Conservation (phyloP, 2,113 vertebrate species). For the Platichthys flesus region DNA sequence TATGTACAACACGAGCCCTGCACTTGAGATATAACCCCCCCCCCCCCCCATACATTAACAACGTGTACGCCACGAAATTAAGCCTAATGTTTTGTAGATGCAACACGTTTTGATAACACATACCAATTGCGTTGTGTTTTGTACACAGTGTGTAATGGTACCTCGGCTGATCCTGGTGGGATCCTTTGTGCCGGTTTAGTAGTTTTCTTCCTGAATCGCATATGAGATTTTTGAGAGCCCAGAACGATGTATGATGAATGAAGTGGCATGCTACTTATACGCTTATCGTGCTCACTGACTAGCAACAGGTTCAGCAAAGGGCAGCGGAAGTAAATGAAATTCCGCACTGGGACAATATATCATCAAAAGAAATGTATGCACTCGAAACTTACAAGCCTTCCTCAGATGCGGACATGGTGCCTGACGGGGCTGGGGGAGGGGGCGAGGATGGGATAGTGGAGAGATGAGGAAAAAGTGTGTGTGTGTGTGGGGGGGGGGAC, state of each 20-base stretch:
- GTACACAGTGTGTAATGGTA: slow-evolving; percentile 79
- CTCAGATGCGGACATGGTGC: slow-evolving; percentile 90
- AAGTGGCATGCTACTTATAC: slow-evolving; percentile 97
- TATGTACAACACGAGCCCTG: slow-evolving; percentile 61
- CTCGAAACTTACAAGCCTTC: slow-evolving; percentile 92
- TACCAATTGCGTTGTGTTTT: slow-evolving; percentile 51
- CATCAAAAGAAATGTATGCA: slow-evolving; percentile 97
- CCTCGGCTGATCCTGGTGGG: slow-evolving; percentile 84
- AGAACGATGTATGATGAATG: slow-evolving; percentile 99
- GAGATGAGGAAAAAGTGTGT: slow-evolving; percentile 11
- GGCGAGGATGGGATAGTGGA: slow-evolving; percentile 56
- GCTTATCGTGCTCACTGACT: slow-evolving; percentile 98
- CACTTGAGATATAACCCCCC: slow-evolving; percentile 44
- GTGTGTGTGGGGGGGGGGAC: not conserved
- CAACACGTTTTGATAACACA: slow-evolving; percentile 63
- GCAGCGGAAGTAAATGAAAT: slow-evolving; percentile 99
- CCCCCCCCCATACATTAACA: slow-evolving; percentile 61
- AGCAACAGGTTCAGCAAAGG: slow-evolving; percentile 99
- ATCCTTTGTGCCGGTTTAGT: slow-evolving; percentile 86
- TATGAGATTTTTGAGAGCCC: slow-evolving; percentile 96
- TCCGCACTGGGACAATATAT: slow-evolving; percentile 99
- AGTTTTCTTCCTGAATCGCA: slow-evolving; percentile 90
- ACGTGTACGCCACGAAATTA: slow-evolving; percentile 51
- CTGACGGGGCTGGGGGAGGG: slow-evolving; percentile 86
- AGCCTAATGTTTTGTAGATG: slow-evolving; percentile 65